Percentiles rank a stretch among this genome's conserved stretches.
Conservation (phyloP, 2,888 invertebrate genomes). For the Ariolimax columbianus region DNA sequence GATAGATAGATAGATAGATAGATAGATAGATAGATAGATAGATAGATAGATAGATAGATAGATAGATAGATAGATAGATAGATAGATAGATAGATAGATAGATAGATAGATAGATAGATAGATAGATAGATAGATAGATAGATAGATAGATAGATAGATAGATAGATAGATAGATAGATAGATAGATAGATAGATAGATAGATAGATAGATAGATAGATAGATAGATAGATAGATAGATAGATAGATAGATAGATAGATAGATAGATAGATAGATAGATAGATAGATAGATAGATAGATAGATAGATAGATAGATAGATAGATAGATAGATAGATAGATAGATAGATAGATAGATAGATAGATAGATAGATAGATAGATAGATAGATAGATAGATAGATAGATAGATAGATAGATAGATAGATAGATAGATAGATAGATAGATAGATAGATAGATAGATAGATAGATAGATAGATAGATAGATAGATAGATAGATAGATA, state of each 20-base stretch:
- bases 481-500: too few relatives aligned
- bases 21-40: neutral
- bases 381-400: too few relatives aligned
- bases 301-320: too few relatives aligned
- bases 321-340: too few relatives aligned
- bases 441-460: too few relatives aligned
- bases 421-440: too few relatives aligned
- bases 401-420: too few relatives aligned
- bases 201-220: neutral
- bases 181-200: neutral
- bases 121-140: conserved; percentile 3
- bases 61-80: neutral
- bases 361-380: too few relatives aligned
- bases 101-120: neutral
- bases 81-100: conserved; percentile 7
- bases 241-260: neutral
- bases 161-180: neutral
- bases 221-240: neutral
- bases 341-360: too few relatives aligned
- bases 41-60: neutral
- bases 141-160: conserved; percentile 11
- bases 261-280: too few relatives aligned
- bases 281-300: too few relatives aligned
- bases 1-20: neutral
- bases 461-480: too few relatives aligned